Evolutionary conservation across 2,113 vertebrate genomes (phyloP).

Genomic region (Spizaetus ornatus): DNA sequence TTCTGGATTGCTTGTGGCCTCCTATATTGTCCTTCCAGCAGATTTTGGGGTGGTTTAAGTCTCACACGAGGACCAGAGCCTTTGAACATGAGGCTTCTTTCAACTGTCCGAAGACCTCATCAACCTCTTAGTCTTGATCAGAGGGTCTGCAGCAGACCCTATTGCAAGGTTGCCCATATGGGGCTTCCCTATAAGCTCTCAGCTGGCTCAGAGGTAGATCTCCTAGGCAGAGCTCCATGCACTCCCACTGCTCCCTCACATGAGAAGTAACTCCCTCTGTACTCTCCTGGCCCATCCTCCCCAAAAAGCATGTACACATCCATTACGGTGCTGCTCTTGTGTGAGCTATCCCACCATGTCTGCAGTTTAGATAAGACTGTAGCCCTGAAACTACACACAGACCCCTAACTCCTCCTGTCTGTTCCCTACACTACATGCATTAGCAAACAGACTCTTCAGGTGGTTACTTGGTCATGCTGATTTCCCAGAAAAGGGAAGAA

Average conservation of each 20-base stretch:
- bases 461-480: neutral
- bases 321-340: neutral
- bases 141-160: neutral
- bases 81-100: neutral
- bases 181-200: neutral
- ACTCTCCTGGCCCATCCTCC: neutral
- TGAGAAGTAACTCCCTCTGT: accelerated
- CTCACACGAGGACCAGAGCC: neutral
- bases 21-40: neutral
- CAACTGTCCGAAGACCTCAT: neutral
- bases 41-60: neutral
- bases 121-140: neutral
- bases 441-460: neutral
- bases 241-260: neutral
- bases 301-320: neutral
- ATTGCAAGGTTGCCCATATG: neutral
- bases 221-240: neutral
- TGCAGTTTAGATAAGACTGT: neutral
- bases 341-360: neutral
- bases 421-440: accelerated
- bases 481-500: neutral
- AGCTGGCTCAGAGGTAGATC: neutral
- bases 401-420: neutral
- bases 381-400: neutral
- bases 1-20: neutral